Evolutionary conservation across 2,113 vertebrate species (phyloP).

Genomic region (Strigops habroptila): DNA sequence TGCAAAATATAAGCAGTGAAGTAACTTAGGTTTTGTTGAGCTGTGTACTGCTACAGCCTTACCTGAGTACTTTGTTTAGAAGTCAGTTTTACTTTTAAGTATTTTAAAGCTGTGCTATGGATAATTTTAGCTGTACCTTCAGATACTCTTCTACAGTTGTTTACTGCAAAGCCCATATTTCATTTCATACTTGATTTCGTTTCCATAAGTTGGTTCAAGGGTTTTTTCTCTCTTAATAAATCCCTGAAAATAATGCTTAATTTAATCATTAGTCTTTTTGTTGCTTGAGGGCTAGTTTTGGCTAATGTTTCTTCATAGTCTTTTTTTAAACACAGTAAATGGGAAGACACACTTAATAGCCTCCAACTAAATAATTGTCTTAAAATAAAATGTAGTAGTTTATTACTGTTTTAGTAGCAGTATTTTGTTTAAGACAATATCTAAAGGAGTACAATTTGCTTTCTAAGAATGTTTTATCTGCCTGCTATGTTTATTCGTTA

Average conservation of each 20-base stretch:
- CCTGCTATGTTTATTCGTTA: constrained; percentile 48
- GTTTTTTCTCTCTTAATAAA: neutral
- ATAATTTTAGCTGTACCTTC: neutral
- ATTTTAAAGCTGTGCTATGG: neutral
- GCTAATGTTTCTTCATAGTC: neutral
- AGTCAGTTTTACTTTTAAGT: neutral
- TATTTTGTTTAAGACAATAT: neutral
- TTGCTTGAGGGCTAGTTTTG: neutral
- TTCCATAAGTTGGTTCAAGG: neutral
- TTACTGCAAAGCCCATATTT: neutral
- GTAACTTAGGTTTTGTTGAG: neutral
- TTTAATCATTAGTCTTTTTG: neutral
- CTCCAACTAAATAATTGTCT: neutral
- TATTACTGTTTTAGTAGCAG: neutral
- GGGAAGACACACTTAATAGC: neutral
- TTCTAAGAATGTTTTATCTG: neutral
- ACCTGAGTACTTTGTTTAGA: neutral
- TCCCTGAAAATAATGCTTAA: neutral
- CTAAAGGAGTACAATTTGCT: neutral
- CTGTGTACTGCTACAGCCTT: neutral
- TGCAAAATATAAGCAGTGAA: neutral
- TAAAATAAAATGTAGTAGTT: neutral
- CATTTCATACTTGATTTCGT: neutral
- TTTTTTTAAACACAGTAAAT: neutral
- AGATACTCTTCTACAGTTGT: neutral